Evolutionary conservation across 2,113 vertebrate species (phyloP).

Genomic region (Heterocephalus glaber): DNA sequence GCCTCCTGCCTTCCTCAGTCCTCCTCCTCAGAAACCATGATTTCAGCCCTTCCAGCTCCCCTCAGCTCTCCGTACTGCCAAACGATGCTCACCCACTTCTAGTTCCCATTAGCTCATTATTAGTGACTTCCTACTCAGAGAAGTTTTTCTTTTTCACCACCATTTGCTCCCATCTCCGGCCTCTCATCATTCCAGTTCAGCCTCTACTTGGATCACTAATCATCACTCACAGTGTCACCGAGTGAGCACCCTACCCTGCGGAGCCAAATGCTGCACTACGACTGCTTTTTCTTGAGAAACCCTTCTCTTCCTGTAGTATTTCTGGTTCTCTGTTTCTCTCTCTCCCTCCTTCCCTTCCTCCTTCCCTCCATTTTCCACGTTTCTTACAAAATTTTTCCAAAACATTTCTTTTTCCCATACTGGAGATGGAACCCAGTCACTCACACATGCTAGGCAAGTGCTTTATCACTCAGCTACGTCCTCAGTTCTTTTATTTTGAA

Average conservation of each 20-base stretch:
- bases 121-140: neutral
- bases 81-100: neutral
- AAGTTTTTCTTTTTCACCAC: too few species aligned
- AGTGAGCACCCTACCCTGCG: neutral
- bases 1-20: neutral
- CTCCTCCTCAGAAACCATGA: neutral
- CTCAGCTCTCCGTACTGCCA: neutral
- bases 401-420: neutral
- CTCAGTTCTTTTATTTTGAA: neutral
- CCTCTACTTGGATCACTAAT: neutral
- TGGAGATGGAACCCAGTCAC: neutral
- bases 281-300: neutral
- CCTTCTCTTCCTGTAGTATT: neutral
- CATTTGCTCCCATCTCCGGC: too few species aligned
- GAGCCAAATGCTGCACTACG: neutral
- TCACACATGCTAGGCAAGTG: neutral
- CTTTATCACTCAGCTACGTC: neutral
- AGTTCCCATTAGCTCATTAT: neutral
- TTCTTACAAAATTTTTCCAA: neutral
- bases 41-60: neutral
- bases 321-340: neutral
- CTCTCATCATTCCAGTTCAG: neutral
- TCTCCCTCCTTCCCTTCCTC: neutral
- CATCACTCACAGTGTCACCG: neutral
- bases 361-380: neutral